Conservation (phyloP, 2,113 vertebrate species). For the Heloderma charlesbogerti region DNA sequence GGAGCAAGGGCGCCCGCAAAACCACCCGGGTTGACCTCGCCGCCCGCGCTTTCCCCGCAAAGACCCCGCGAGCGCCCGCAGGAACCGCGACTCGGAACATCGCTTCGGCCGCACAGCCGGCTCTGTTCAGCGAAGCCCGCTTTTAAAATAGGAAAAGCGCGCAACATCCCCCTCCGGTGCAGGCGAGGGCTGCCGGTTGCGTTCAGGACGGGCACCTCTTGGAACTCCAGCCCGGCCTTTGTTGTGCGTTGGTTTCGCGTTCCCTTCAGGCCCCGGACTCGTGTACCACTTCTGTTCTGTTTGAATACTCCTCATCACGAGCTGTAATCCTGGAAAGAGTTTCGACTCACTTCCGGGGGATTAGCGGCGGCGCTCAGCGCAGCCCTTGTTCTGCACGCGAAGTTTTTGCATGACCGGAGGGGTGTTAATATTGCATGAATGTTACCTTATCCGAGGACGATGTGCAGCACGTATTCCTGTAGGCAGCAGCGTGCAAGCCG, state of each 20-base stretch:
- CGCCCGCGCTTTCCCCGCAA: background rate
- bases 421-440: background rate
- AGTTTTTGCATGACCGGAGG: background rate
- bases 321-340: background rate
- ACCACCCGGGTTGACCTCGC: background rate
- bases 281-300: background rate
- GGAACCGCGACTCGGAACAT: background rate
- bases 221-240: background rate
- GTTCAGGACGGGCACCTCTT: background rate
- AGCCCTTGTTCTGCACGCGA: background rate
- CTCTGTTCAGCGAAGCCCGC: background rate
- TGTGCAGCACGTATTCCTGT: background rate
- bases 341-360: constrained; percentile 16
- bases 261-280: background rate
- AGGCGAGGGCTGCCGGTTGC: background rate
- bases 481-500: background rate
- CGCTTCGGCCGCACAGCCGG: background rate
- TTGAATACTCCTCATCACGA: background rate
- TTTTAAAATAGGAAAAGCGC: no score
- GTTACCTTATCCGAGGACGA: background rate
- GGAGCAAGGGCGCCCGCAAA: background rate
- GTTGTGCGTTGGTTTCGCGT: background rate
- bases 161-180: no score
- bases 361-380: background rate
- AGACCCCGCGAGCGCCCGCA: no score